These are phyloP conservation scores for Drosophila melanica DNA, from an alignment of 1,140 invertebrate species.

Conservation along the genomic window DNA sequence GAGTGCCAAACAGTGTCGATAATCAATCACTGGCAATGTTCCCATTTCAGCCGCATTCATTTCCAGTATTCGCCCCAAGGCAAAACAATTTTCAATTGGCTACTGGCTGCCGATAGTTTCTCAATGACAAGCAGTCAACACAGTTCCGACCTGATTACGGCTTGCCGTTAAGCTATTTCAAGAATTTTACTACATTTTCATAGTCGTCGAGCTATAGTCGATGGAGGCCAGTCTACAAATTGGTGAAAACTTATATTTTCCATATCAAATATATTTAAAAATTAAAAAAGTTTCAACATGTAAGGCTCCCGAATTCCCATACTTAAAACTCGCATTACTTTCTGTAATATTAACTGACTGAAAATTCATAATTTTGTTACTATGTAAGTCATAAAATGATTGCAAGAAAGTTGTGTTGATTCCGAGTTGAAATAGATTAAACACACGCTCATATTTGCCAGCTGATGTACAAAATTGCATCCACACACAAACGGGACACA, in stretches of 20 bases:
- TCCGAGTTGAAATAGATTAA: neutral
- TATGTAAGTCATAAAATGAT: no score
- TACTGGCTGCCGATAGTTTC: neutral
- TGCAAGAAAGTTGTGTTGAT: neutral
- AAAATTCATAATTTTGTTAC: no score
- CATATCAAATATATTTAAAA: no score
- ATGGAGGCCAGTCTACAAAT: neutral
- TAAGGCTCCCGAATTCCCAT: no score
- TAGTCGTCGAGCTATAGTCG: neutral
- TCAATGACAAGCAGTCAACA: neutral
- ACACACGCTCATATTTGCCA: constrained; percentile 6
- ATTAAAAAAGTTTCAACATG: no score
- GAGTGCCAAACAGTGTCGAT: constrained; percentile 72
- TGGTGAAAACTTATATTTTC: no score
- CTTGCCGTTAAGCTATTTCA: neutral
- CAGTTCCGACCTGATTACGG: constrained; percentile 1
- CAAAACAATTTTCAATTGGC: constrained; percentile 5
- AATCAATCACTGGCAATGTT: constrained; percentile 66
- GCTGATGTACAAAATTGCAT: constrained; percentile 25
- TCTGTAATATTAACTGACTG: no score
- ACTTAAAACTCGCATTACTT: no score
- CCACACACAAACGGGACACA: constrained; percentile 28
- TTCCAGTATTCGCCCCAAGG: neutral
- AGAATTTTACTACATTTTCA: constrained; percentile 7
- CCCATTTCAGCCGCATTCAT: constrained; percentile 5